Evolutionary conservation across 1,140 invertebrate species (phyloP).

Genomic region (Copidosoma floridanum): DNA sequence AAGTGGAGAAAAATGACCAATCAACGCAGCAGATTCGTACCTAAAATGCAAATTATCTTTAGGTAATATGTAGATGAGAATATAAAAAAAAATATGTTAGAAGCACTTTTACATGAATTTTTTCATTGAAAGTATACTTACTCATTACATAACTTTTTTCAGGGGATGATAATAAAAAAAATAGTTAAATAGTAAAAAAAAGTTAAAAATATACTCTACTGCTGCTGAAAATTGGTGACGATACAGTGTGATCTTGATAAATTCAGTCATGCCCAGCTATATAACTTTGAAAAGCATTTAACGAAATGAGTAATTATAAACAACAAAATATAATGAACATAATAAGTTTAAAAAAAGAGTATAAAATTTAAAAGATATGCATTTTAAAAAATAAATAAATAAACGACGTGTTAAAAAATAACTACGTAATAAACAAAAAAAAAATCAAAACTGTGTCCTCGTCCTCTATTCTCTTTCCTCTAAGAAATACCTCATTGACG

Average conservation of each 20-base stretch:
- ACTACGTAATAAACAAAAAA: neutral
- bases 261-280: neutral
- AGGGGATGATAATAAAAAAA: no score
- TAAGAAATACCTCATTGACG: neutral
- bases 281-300: conserved; percentile 10
- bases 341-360: neutral
- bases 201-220: neutral
- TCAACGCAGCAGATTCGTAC: conserved; percentile 17
- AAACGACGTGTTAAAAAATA: neutral
- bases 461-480: neutral
- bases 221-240: conserved; percentile 21
- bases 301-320: conserved; percentile 1
- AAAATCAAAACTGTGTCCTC: neutral
- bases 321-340: neutral
- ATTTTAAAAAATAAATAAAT: no score
- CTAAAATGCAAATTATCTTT: conserved; percentile 31
- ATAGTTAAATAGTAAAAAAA: neutral
- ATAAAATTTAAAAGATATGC: neutral
- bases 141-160: no score
- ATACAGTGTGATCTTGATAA: conserved; percentile 29
- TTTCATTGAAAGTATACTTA: conserved; percentile 42
- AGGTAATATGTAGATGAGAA: conserved; percentile 33
- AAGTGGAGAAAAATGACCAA: conserved; percentile 19
- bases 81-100: no score
- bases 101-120: conserved; percentile 42